Evolutionary conservation across 2,888 invertebrate species (phyloP).

Genomic region (Drosophila lacicola): DNA sequence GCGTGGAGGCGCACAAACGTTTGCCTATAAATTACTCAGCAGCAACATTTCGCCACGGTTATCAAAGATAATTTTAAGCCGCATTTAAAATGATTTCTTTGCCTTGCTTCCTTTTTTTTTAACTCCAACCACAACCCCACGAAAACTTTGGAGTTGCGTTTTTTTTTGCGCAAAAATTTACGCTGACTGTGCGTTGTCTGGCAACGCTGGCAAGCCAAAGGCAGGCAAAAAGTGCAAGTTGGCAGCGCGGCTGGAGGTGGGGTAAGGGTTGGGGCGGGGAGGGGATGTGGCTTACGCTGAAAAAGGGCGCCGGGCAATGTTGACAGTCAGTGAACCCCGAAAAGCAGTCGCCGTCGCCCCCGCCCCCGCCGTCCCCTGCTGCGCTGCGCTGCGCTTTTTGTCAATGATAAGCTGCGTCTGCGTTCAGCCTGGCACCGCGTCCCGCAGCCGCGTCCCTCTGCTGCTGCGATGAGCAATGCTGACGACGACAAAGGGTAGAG

Average conservation of each 20-base stretch:
- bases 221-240: constrained; percentile 55
- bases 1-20: constrained; percentile 36
- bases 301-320: constrained; percentile 50
- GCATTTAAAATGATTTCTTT: constrained; percentile 77
- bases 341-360: constrained; percentile 34
- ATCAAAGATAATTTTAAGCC: constrained; percentile 79
- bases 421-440: neutral
- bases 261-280: too few relatives aligned
- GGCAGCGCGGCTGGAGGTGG: constrained; percentile 18
- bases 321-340: constrained; percentile 64
- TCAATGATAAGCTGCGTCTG: constrained; percentile 52
- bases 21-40: constrained; percentile 75
- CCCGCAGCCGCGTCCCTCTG: constrained; percentile 1
- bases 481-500: constrained; percentile 3
- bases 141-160: constrained; percentile 39
- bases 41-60: constrained; percentile 69
- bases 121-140: neutral
- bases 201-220: constrained; percentile 58
- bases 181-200: constrained; percentile 77
- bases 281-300: neutral
- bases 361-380: neutral
- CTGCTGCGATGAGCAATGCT: constrained; percentile 30
- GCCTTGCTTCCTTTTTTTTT: constrained; percentile 12
- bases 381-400: constrained; percentile 58
- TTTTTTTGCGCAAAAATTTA: constrained; percentile 20